Evolutionary conservation across 1,140 invertebrate species (phyloP).

Genomic region (Agrypnia vestita): DNA sequence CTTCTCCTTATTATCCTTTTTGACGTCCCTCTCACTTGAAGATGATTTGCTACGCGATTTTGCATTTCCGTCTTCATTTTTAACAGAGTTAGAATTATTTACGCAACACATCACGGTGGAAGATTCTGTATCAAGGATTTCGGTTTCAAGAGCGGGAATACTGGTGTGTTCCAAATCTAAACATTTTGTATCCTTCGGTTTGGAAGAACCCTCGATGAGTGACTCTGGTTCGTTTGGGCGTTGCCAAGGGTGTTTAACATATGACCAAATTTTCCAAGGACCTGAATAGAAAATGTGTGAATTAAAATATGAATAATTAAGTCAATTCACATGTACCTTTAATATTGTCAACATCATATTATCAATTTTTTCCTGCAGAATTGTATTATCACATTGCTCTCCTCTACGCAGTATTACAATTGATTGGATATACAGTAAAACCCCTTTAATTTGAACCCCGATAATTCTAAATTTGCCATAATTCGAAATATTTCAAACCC

Average conservation of each 20-base stretch:
- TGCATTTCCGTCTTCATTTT: neutral
- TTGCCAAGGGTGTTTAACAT: conserved; percentile 59
- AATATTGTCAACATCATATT: too few relatives aligned
- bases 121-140: neutral
- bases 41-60: neutral
- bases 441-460: too few relatives aligned
- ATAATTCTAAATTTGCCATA: too few relatives aligned
- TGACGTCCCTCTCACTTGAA: neutral
- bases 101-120: neutral
- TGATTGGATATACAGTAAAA: too few relatives aligned
- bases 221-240: conserved; percentile 7
- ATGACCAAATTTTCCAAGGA: conserved; percentile 59
- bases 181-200: conserved; percentile 1
- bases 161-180: neutral
- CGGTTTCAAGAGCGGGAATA: neutral
- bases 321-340: too few relatives aligned
- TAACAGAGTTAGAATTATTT: neutral
- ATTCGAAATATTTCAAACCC: too few relatives aligned
- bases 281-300: conserved; percentile 23
- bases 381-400: too few relatives aligned
- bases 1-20: neutral
- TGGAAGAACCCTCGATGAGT: conserved; percentile 16
- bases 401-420: too few relatives aligned
- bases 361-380: too few relatives aligned
- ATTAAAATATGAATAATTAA: neutral